Evolutionary conservation across 2,888 invertebrate genomes (phyloP).

Genomic region (Odontocolon sp.): DNA sequence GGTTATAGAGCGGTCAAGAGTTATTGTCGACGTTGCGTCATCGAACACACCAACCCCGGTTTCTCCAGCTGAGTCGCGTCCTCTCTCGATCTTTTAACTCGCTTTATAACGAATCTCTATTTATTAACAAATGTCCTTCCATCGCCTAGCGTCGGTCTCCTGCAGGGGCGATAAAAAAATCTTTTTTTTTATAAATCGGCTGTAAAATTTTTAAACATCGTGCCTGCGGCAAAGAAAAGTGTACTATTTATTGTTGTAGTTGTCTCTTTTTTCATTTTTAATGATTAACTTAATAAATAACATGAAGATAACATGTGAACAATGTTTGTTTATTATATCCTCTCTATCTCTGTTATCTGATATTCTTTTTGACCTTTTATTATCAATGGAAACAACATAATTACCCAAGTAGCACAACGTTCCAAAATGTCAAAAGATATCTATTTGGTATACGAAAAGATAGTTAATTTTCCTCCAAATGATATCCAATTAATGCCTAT

Average conservation of each 20-base stretch:
- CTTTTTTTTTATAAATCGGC: constrained; percentile 31
- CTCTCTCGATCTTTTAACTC: constrained; percentile 20
- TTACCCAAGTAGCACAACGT: no score
- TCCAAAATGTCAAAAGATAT: no score
- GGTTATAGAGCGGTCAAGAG: constrained; percentile 96
- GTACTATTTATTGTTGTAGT: constrained; percentile 54
- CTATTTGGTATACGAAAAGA: no score
- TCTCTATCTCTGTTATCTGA: no score
- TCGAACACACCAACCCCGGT: constrained; percentile 97
- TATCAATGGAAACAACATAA: no score
- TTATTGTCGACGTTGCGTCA: constrained; percentile 95
- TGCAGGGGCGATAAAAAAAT: constrained; percentile 14
- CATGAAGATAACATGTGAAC: constrained; percentile 4
- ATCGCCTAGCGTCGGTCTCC: constrained; percentile 17
- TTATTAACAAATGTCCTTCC: constrained; percentile 68
- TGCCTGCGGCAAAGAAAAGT: constrained; percentile 38
- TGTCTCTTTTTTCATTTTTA: constrained; percentile 18
- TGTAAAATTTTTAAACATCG: constrained; percentile 35
- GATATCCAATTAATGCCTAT: no score
- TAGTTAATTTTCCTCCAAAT: no score
- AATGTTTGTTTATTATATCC: not conserved
- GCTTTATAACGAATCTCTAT: constrained; percentile 63
- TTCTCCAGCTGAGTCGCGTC: constrained; percentile 84
- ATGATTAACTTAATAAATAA: constrained; percentile 28
- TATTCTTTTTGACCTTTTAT: no score